A percentile compares a stretch with the other conserved stretches of the same genome.
Evolutionary conservation across 2,113 vertebrate species (phyloP).

Genomic region (Psittacus erithacus): DNA sequence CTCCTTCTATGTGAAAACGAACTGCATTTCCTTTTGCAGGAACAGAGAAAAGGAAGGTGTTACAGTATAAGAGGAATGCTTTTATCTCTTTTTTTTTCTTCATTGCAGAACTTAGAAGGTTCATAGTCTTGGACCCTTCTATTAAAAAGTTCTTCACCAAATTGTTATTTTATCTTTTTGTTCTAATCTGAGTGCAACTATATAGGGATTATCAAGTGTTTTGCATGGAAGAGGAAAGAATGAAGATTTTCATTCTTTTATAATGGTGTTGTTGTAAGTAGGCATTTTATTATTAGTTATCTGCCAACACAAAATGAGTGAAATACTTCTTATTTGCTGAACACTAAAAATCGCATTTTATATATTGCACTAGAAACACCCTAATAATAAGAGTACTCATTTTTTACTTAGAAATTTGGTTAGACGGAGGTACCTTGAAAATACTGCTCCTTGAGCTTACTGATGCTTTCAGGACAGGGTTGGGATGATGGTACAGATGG

Average conservation of each 20-base stretch:
- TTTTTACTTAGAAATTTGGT: background rate
- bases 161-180: background rate
- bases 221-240: background rate
- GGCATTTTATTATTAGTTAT: background rate
- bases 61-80: background rate
- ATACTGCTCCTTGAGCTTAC: background rate
- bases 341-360: background rate
- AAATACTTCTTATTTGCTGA: background rate
- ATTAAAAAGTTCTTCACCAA: background rate
- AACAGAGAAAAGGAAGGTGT: background rate
- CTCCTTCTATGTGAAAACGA: background rate
- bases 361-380: background rate
- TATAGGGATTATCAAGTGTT: background rate
- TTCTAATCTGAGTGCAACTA: background rate
- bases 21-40: background rate
- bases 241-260: background rate
- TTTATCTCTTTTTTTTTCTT: background rate
- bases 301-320: background rate
- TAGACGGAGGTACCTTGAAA: background rate
- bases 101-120: background rate
- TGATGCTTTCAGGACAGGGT: constrained; percentile 9
- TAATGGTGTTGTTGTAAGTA: background rate
- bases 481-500: background rate
- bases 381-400: background rate
- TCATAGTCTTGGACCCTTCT: background rate